Evolutionary conservation across 2,888 invertebrate species (phyloP).

Genomic region (Mythimna ferrago): DNA sequence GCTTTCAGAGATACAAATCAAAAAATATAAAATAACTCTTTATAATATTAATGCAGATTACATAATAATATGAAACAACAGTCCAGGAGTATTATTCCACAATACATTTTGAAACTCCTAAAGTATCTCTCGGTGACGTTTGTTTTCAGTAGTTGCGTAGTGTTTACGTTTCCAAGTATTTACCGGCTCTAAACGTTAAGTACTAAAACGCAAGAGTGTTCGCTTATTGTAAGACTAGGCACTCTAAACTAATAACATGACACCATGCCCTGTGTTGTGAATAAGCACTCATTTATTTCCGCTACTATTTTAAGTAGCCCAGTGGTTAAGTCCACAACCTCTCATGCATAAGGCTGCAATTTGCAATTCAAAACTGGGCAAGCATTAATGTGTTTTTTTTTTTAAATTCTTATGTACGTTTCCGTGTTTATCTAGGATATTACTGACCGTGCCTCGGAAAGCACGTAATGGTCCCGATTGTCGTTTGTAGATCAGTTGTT

Average conservation of each 20-base stretch:
- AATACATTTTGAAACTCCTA: slow-evolving; percentile 27
- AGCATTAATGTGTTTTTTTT: too few relatives aligned
- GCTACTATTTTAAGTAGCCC: too few relatives aligned
- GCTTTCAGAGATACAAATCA: too few relatives aligned
- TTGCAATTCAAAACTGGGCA: too few relatives aligned
- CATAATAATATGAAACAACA: slow-evolving; percentile 5
- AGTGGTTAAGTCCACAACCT: too few relatives aligned
- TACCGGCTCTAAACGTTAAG: slow-evolving; percentile 20
- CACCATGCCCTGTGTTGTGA: background rate
- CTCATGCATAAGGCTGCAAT: too few relatives aligned
- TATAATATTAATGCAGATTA: background rate
- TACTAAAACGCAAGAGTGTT: slow-evolving; percentile 7
- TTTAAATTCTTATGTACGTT: too few relatives aligned
- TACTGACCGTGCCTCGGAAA: too few relatives aligned
- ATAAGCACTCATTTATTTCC: background rate
- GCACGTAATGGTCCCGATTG: too few relatives aligned
- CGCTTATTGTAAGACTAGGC: background rate
- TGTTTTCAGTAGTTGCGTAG: slow-evolving; percentile 44
- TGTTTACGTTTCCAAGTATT: slow-evolving; percentile 43
- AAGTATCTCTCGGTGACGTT: slow-evolving; percentile 22
- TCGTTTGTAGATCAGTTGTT: too few relatives aligned
- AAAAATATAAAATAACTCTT: too few relatives aligned
- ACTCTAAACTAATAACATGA: background rate
- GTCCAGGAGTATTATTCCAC: background rate
- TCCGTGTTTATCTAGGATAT: too few relatives aligned